Evolutionary conservation across 2,888 invertebrate species (phyloP).

Genomic region (Linnaemya vulpina): DNA sequence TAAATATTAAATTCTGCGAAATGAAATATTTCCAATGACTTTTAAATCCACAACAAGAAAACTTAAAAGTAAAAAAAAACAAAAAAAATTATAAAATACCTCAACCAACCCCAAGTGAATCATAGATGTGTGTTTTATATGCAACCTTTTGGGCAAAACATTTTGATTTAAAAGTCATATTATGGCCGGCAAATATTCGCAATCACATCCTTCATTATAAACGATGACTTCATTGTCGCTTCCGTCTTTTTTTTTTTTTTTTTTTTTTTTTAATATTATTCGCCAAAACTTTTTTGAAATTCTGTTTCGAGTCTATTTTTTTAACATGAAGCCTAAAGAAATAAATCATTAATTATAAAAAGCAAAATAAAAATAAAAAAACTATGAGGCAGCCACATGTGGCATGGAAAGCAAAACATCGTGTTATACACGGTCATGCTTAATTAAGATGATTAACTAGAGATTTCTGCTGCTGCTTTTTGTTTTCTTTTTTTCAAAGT

Average conservation of each 20-base stretch:
- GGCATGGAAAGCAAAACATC: slow-evolving; percentile 16
- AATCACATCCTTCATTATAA: slow-evolving; percentile 57
- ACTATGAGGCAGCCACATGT: slow-evolving; percentile 3
- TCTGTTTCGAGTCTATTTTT: slow-evolving; percentile 22
- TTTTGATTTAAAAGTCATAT: slow-evolving; percentile 21
- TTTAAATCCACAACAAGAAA: neutral
- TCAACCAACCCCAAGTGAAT: slow-evolving; percentile 23
- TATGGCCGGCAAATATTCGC: slow-evolving; percentile 4
- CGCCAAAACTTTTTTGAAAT: neutral
- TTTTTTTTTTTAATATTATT: neutral
- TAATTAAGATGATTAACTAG: slow-evolving; percentile 69
- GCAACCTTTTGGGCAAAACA: neutral
- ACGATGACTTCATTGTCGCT: slow-evolving; percentile 48
- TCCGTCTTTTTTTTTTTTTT: slow-evolving; percentile 27
- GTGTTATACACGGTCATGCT: slow-evolving; percentile 68
- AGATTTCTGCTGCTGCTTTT: slow-evolving; percentile 36
- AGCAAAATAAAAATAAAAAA: neutral
- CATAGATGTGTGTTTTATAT: neutral
- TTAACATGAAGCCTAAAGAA: slow-evolving; percentile 23
- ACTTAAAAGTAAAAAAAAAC: neutral
- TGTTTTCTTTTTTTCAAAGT: neutral
- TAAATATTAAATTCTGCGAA: slow-evolving; percentile 16
- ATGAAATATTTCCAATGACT: slow-evolving; percentile 24
- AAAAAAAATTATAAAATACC: neutral
- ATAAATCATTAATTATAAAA: slow-evolving; percentile 36